A percentile compares a stretch with the other conserved stretches of the same genome.
Evolutionary conservation across 1,140 invertebrate species (phyloP).

Genomic region (Procambarus clarkii): DNA sequence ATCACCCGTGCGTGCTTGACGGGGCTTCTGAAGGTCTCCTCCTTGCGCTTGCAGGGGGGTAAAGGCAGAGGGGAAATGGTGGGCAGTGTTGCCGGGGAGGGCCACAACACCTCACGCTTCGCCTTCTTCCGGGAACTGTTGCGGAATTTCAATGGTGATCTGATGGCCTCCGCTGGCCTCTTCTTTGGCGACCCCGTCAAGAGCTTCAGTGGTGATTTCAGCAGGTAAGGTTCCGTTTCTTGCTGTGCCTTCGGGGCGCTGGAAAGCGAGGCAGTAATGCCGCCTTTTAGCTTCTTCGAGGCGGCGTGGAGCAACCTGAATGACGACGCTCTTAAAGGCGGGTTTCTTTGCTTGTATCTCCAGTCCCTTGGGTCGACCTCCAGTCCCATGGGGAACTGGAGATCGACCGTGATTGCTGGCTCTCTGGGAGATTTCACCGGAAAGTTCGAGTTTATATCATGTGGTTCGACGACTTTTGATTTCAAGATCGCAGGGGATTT

Average conservation of each 20-base stretch:
- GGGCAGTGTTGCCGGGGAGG: not conserved
- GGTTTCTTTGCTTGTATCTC: not conserved
- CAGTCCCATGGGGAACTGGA: too few relatives aligned
- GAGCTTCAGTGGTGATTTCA: not conserved
- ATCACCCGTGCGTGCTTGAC: not conserved
- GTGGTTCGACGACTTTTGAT: not conserved
- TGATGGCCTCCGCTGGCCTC: not conserved
- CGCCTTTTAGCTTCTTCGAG: not conserved
- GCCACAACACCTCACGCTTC: not conserved
- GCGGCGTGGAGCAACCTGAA: not conserved
- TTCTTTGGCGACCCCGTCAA: not conserved
- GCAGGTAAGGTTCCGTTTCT: too few relatives aligned
- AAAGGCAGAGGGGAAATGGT: not conserved
- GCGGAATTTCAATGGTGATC: not conserved
- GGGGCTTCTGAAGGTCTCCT: not conserved
- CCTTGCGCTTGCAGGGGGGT: not conserved
- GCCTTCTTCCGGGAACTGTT: not conserved
- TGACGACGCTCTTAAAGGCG: not conserved
- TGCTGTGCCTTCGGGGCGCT: too few relatives aligned
- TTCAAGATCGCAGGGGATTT: too few relatives aligned
- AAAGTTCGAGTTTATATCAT: not conserved
- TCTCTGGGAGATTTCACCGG: not conserved
- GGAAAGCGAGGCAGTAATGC: too few relatives aligned
- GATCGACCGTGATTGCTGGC: not conserved
- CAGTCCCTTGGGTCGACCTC: too few relatives aligned